Percentiles rank a stretch among this genome's conserved stretches.
Evolutionary conservation across 2,113 vertebrate genomes (phyloP).

Genomic region (Cnemophilus loriae): DNA sequence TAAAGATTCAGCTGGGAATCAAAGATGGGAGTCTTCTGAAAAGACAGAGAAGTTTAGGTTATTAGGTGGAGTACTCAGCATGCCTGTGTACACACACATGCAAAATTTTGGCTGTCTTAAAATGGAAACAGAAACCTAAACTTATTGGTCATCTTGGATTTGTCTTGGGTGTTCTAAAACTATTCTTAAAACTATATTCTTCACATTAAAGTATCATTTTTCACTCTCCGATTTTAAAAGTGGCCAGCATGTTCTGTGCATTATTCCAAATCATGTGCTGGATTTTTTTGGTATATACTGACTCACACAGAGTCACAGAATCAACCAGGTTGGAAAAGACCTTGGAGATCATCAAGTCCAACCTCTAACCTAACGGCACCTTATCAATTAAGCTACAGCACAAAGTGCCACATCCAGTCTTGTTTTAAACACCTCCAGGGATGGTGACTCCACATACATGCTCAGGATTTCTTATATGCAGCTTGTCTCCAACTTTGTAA

Average conservation of each 20-base stretch:
- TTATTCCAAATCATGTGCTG: not conserved
- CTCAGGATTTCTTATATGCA: not conserved
- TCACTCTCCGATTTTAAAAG: not conserved
- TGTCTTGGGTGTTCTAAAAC: not conserved
- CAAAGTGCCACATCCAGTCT: too few relatives aligned
- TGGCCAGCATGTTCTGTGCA: not conserved
- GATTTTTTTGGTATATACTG: not conserved
- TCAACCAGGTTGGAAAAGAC: too few relatives aligned
- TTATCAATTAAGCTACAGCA: too few relatives aligned
- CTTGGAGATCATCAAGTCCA: too few relatives aligned
- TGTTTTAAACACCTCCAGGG: too few relatives aligned
- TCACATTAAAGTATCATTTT: not conserved
- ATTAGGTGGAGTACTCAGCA: not conserved
- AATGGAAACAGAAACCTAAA: not conserved
- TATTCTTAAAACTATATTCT: not conserved
- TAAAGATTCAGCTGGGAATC: not conserved
- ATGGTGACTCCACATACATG: too few relatives aligned
- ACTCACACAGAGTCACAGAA: too few relatives aligned
- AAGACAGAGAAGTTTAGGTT: not conserved
- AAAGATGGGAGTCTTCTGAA: not conserved
- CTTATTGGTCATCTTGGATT: not conserved
- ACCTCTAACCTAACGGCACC: too few relatives aligned
- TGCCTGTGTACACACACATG: rapidly evolving
- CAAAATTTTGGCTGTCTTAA: not conserved
- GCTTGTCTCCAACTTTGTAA: not conserved